Base-by-base conservation (phyloP, 2,113 vertebrate species). In the Physeter macrocephalus region DNA sequence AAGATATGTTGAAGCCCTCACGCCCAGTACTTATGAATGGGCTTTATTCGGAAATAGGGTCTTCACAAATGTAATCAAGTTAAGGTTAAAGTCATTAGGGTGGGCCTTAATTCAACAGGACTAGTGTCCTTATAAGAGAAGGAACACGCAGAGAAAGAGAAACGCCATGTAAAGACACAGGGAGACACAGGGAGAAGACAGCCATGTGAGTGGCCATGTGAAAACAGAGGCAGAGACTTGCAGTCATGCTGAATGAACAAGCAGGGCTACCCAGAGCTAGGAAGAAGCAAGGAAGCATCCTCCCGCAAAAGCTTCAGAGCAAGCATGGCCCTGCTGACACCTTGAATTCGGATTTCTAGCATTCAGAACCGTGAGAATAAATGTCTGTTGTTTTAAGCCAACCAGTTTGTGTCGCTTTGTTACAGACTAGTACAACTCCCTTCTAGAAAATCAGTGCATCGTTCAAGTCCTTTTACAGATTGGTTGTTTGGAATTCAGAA, bases 281-380 rank as follows among this genome's bases (percentile, higher is more conserved):
- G 61, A 41, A 59, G 15, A 34, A 34, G 25, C 49, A 67, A 77
- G 12, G 36, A 43, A 6, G 8, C 29, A 2, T 1, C 59, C 3
- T 12, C 8, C 1, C 5, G 6, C 0, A 0, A 27, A 25, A 10
- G 11, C 8, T 34, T 11, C 2, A 4, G 18, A 36, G 59, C 46
- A 15, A 29, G 43, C 74, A 77, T 5, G 8, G 43, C 31, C 74
- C 43, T 77, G 43, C 43, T 7, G 74, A 49, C 43, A 77, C 29
- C 72, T 31, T 75, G 72, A 20, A 29, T 21, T 49, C 18, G 17
- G 46, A 49, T 77, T 77, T 49, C 74, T 34, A 29, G 43, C 17
- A 29, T 77, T 49, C 74, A 77, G 43, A 77, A 17, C 29, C 46
- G 17, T 77, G 17, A 49, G 74, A 77, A 49, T 77, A 34, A 29